Percentiles rank a stretch among this genome's conserved stretches.
phyloP scores from a whole-genome alignment of 2,113 vertebrate species.

The Myotis yumanensis region DNA sequence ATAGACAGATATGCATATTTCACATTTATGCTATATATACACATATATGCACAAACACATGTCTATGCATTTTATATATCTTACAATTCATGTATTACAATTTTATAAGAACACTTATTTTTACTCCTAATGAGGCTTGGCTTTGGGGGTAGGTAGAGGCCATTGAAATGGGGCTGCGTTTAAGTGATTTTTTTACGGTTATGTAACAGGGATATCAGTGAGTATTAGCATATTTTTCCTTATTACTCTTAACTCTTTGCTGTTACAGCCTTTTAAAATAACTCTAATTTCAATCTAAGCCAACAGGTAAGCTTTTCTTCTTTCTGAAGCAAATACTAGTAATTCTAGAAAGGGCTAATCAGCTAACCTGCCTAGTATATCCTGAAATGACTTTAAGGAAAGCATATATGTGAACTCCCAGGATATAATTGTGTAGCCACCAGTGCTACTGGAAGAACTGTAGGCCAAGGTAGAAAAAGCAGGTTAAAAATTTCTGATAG shows the following conservation, averaged over 20 bases:
- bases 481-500: not conserved
- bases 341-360: not conserved
- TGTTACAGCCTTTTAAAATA: not conserved
- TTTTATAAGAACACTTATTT: not conserved
- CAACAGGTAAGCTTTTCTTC: not conserved
- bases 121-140: not conserved
- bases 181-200: not conserved
- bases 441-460: not conserved
- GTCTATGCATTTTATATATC: not conserved
- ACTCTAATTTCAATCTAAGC: not conserved
- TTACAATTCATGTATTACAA: not conserved
- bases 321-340: not conserved
- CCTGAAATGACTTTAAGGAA: not conserved
- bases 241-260: not conserved
- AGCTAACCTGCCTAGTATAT: not conserved
- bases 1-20: not conserved
- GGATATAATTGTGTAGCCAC: not conserved
- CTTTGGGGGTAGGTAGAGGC: not conserved
- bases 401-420: not conserved
- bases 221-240: not conserved
- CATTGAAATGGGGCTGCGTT: not conserved
- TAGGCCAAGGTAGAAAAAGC: not conserved
- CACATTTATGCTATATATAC: not conserved
- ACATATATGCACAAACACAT: not conserved
- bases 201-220: not conserved